Evolutionary conservation across 2,797 vertebrate genomes (phyloP).

Genomic region (Hybognathus amarus): DNA sequence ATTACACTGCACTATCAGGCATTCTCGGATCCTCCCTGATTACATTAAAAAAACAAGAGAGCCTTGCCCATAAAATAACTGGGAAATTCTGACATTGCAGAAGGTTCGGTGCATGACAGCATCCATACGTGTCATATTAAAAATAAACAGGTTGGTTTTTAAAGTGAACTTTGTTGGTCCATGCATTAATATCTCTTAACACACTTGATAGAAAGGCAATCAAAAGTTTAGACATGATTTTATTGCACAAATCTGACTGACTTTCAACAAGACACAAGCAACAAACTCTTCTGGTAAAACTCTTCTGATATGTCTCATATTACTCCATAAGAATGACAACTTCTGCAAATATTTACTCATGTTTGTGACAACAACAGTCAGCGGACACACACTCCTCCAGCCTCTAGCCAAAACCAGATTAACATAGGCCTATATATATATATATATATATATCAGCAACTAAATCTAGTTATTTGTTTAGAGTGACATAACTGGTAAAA

Average conservation of each 20-base stretch:
- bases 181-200: background rate
- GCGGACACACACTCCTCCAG: background rate
- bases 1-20: background rate
- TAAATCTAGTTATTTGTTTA: background rate
- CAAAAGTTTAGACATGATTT: slow-evolving; percentile 37
- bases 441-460: background rate
- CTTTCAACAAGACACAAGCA: slow-evolving; percentile 7
- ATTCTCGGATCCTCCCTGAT: background rate
- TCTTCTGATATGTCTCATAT: background rate
- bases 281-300: no score
- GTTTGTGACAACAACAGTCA: background rate
- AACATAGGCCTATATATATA: background rate
- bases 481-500: background rate
- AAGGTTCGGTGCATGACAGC: background rate
- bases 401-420: background rate
- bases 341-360: slow-evolving; percentile 13
- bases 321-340: background rate
- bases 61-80: background rate
- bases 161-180: background rate
- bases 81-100: background rate
- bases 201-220: background rate
- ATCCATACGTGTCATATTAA: background rate
- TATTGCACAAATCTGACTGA: slow-evolving; percentile 25
- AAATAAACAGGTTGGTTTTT: background rate
- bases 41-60: background rate